Evolutionary conservation across 2,888 invertebrate species (phyloP), one percentile per base, ranked within the genome.

Genomic region (Stratiomys singularior): DNA sequence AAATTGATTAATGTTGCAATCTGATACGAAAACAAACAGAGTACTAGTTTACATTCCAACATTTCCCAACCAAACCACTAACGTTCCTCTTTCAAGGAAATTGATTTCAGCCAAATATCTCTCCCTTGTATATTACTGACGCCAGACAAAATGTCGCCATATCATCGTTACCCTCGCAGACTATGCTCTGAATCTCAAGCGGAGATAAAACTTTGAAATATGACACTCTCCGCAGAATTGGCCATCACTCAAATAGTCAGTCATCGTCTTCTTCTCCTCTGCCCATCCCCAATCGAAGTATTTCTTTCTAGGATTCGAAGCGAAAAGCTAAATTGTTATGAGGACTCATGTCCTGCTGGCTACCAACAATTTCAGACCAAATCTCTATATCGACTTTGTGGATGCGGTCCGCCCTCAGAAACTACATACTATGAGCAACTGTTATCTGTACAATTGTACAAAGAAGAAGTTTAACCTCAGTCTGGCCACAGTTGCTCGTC

Each of bases 71-170:
- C 7, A 52, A 13, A 13, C 4, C 7, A 13, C 4, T 13, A 52
- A 4, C 4, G 15, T 52, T 15, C 15, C 15, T 13, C 5, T 9
- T 52, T 15, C 52, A 18, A 13, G 4, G 4, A 52, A 52, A 52
- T 52, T 52, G 52, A 52, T 52, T 52, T 52, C 52, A 52, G 4
- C 15, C 18, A 52, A 52, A 52, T 9, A 9, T 15, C 15, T 15
- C 52, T 52, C 18, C 52, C n/a, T 52, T 2, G 52, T 52, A n/a
- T 52, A n/a, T 52, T 52, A 67, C 47, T 71, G 71, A 46, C 71
- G 71, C 71, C 71, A 71, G 71, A 71, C 71, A 71, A 1, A 71
- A 52, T 47, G 71, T 47, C 71, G 71, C 52, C 71, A 15, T 28
- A 47, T 21, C 25, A 52, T 67, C 37, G 37, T 37, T 37, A 13